Conservation (phyloP, 2,888 invertebrate genomes). For the Dichetophora obliterata region DNA sequence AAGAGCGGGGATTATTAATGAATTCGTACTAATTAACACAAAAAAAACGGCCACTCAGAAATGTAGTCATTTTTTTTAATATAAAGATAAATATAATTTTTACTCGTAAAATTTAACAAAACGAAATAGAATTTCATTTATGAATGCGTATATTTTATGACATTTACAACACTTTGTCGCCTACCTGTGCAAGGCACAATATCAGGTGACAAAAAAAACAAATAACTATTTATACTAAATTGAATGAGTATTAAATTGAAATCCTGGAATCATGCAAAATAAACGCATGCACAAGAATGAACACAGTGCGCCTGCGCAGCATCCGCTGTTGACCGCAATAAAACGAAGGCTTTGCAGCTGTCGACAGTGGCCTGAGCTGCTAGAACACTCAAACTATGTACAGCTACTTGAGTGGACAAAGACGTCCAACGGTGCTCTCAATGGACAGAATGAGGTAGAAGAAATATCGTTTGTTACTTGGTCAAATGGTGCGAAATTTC, state of each 20-base stretch:
- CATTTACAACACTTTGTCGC: neutral
- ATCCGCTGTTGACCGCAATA: conserved; percentile 6
- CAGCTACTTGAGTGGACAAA: neutral
- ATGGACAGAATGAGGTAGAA: neutral
- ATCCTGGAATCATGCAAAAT: neutral
- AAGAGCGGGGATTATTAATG: no score
- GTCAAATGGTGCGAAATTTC: no score
- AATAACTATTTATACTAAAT: neutral
- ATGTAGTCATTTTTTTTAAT: no score
- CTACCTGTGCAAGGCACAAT: neutral
- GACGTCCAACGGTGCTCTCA: conserved; percentile 1
- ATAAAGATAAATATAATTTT: no score
- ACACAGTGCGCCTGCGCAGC: neutral
- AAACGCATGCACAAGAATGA: neutral
- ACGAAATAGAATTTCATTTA: neutral
- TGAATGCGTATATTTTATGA: neutral
- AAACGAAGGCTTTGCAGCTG: conserved; percentile 10
- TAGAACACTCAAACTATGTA: neutral
- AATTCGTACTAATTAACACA: no score
- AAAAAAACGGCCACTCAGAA: no score
- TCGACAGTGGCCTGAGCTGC: neutral
- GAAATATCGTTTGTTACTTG: neutral
- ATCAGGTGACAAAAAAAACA: neutral
- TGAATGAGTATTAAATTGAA: neutral
- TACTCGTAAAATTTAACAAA: neutral